Conservation (phyloP, 2,113 vertebrate species). For the Oenanthe melanoleuca region DNA sequence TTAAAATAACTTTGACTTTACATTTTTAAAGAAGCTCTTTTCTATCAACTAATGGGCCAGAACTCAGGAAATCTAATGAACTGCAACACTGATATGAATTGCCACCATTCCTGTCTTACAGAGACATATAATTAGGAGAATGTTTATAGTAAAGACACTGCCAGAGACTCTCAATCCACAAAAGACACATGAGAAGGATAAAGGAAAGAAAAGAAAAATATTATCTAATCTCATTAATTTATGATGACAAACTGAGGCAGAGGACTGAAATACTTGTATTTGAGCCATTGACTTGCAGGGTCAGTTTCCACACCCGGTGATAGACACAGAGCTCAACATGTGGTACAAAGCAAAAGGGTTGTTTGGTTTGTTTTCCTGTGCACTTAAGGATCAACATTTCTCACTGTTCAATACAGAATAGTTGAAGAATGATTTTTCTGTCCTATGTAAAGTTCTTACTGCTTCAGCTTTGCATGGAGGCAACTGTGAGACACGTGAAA, state of each 20-base stretch:
- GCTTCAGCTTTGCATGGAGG: neutral
- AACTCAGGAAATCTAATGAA: conserved; percentile 11
- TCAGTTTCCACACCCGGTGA: neutral
- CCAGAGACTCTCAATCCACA: neutral
- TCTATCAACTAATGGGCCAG: neutral
- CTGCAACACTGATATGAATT: neutral
- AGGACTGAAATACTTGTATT: neutral
- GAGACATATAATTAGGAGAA: neutral
- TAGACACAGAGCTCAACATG: neutral
- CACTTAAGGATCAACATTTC: neutral
- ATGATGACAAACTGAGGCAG: neutral
- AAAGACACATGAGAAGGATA: neutral
- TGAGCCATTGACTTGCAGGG: neutral
- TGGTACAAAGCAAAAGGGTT: neutral
- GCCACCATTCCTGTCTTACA: neutral
- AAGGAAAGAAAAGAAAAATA: neutral
- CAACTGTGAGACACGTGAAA: neutral
- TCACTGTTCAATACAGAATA: neutral
- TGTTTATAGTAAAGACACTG: neutral
- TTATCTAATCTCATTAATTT: neutral
- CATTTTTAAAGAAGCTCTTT: neutral
- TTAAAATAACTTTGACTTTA: neutral
- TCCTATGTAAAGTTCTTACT: neutral
- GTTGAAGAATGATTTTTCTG: neutral
- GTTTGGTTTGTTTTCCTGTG: neutral